Base-by-base conservation (phyloP, 2,113 vertebrate genomes). In the Pachypanchax playfairii region DNA sequence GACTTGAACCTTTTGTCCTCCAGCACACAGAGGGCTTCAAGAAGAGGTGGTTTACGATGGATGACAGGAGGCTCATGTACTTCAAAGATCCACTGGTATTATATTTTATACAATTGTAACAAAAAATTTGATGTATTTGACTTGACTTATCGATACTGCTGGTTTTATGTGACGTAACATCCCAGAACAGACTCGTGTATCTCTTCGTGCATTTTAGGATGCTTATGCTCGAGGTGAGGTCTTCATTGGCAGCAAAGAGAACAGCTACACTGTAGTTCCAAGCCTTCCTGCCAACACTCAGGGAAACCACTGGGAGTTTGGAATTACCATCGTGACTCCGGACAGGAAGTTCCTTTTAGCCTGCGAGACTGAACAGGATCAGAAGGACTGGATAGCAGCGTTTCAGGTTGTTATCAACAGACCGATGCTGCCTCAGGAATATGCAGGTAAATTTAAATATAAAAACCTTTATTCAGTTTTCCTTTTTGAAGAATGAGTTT, bases 361-460 rank as follows among this genome's bases (percentile, higher is more conserved):
- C 31, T 98, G 97, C 0, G 96, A 98, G 88, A 98, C 91, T 0
- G 93, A 94, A 69, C 69, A 76, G 0, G 94, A 97, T 20, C 95
- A 93, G 83, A 89, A 83, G 49, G 92, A 93, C 28, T 99, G 97
- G 96, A 92, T 98, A 0, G 73, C 89, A 0, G 93, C 94, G 6
- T 93, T 99, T 18, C 92, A 93, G 85, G 94, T 87, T 2, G 93
- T 95, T 4, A 91, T 98, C 12, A 92, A 93, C 74, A 77, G 93
- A 68, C 94, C 96, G 0, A 99, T 99, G 96, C 81, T 94, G 73
- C 97, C 97, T 13, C 96, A 97, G 86, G 97, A 99, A 71, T 98
- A 96, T 0, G 96, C 96, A 91, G 96, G 96, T 98, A 46, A 29
- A 7, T 14, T 3, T 8, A 41, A 10, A 0, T 14, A n/a, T n/a